Evolutionary conservation across 2,888 invertebrate genomes (phyloP), one percentile per base, ranked within the genome.

Genomic region (Craniophora ligustri): DNA sequence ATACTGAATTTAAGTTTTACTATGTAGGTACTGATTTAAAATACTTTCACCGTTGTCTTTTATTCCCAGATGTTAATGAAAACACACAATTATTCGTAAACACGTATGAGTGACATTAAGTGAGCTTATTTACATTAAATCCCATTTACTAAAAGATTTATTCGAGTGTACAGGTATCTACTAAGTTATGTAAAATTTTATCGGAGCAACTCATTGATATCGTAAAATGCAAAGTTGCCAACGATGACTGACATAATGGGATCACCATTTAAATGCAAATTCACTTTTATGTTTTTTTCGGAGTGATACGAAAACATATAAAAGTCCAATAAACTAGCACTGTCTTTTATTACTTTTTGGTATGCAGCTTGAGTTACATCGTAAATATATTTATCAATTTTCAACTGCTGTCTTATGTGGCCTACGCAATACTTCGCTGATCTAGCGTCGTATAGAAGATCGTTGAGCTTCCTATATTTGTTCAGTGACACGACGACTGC

Each of bases 251-350:
- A 56, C 57, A 60, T 61, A 59, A 67, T 56, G 31, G 60, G 62
- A 49, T 62, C 53, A 67, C 48, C 10, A 67, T 71, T 71, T 65
- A 65, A 13, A 67, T 69, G 59, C 38, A 51, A 62, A 72, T 67
- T 42, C 41, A 28, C 26, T 53, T 60, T 56, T 62, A 58, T 53
- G 7, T 26, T 55, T 51, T 36, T 64, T 34, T 48, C 26, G 66
- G 54, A 48, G 45, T 49, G 50, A 65, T 53, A 60, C 38, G 41
- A 59, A 62, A 67, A 40, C 19, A 41, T 34, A 60, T 60, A 60
- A 58, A 65, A 26, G 55, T 62, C 65, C 42, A 38, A 71, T 74
- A 71, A 67, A 67, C 54, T 58, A 61, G 41, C 41, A 59, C 50
- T 32, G 54, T 42, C 2, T 56, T 57, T 61, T 66, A 58, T 60